Evolutionary conservation across 2,113 vertebrate species (phyloP).

Genomic region (Ctenomys sociabilis): DNA sequence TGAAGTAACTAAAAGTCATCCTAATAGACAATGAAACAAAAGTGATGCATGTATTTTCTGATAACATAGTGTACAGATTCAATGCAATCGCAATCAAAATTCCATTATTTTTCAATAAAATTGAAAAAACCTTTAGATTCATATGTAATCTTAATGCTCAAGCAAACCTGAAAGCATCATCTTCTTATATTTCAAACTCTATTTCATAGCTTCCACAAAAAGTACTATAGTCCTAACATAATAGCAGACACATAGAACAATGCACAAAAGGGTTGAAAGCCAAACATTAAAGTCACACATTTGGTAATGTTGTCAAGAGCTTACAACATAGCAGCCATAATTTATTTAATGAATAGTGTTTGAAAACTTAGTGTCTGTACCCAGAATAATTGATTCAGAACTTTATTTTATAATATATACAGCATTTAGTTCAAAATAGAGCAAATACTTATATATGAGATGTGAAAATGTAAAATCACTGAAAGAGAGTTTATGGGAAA

Average conservation of each 20-base stretch:
- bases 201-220: background rate
- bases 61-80: background rate
- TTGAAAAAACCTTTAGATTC: background rate
- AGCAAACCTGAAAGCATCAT: background rate
- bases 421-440: background rate
- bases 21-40: background rate
- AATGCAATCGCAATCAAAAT: background rate
- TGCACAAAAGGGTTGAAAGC: background rate
- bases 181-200: background rate
- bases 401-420: background rate
- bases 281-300: background rate
- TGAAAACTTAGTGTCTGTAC: background rate
- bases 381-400: background rate
- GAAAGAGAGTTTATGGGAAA: background rate
- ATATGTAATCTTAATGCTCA: background rate
- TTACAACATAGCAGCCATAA: background rate
- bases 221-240: background rate
- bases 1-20: background rate
- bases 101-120: background rate
- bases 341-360: background rate
- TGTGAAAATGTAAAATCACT: background rate
- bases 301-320: background rate
- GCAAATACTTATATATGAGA: background rate
- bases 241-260: background rate
- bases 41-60: background rate